Evolutionary conservation across 2,797 vertebrate species (phyloP).

Genomic region (Neosalanx taihuensis): DNA sequence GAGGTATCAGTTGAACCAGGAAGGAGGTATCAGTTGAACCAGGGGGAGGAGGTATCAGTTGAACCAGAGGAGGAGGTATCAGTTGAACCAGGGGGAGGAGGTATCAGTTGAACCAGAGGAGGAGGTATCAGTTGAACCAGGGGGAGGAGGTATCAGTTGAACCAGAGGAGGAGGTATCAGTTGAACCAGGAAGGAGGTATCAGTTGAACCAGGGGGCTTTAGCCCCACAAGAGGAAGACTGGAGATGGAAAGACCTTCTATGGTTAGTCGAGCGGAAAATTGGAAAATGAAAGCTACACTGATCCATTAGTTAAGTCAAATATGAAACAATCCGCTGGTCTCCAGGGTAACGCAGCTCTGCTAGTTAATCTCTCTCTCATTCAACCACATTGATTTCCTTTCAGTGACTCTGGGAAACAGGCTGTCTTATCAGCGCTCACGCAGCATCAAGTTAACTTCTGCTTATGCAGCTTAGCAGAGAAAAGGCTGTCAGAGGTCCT

Average conservation of each 20-base stretch:
- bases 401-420: constrained; percentile 63
- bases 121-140: no score
- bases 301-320: constrained; percentile 77
- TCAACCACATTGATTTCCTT: constrained; percentile 69
- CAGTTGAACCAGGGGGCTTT: no score
- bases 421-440: constrained; percentile 59
- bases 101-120: no score
- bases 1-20: no score
- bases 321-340: constrained; percentile 70
- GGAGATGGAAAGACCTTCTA: constrained; percentile 37
- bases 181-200: no score
- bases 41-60: no score
- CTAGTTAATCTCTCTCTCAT: constrained; percentile 60
- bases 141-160: no score
- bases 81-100: no score
- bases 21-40: no score
- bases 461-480: constrained; percentile 49
- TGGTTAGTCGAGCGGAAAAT: constrained; percentile 72
- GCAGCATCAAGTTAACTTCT: constrained; percentile 64
- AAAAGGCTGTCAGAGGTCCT: constrained; percentile 39
- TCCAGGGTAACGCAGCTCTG: constrained; percentile 58
- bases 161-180: no score
- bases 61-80: no score
- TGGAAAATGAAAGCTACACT: constrained; percentile 75
- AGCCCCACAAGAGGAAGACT: constrained; percentile 58